phyloP scores from a whole-genome alignment of 2,888 invertebrate genomes.

The Epiblema foenella region DNA sequence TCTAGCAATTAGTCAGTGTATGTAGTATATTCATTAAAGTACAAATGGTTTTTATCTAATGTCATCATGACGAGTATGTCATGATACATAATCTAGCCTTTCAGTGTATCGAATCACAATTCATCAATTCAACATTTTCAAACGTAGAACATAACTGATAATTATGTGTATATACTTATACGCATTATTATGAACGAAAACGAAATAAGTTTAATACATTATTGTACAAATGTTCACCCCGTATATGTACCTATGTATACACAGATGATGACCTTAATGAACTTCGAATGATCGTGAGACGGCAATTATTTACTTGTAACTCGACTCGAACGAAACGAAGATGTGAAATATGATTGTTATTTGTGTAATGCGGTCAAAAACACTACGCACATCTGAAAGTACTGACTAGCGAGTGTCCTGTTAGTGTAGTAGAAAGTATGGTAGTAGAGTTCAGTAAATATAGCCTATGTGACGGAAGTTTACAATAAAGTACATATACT shows the following conservation, averaged over 20 bases:
- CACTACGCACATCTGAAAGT: background rate
- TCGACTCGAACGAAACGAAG: too few species aligned
- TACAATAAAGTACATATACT: too few species aligned
- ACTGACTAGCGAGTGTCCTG: background rate
- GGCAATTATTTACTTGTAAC: too few species aligned
- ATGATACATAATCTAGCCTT: background rate
- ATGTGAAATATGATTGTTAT: too few species aligned
- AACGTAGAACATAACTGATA: slow-evolving; percentile 2
- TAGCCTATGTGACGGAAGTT: background rate
- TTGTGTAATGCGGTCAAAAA: background rate
- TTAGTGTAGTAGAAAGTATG: background rate
- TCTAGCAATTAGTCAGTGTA: too few species aligned
- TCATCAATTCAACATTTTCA: background rate
- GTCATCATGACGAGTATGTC: background rate
- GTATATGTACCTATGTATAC: too few species aligned
- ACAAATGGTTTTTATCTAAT: background rate
- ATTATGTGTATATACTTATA: background rate
- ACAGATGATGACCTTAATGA: background rate
- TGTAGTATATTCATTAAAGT: background rate
- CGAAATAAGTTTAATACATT: background rate
- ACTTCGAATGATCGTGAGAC: background rate
- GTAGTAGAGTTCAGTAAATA: background rate
- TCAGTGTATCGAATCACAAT: background rate
- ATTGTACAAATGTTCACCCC: background rate
- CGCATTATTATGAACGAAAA: background rate